Evolutionary conservation across 2,888 invertebrate species (phyloP).

Genomic region (Eretmocerus hayati): DNA sequence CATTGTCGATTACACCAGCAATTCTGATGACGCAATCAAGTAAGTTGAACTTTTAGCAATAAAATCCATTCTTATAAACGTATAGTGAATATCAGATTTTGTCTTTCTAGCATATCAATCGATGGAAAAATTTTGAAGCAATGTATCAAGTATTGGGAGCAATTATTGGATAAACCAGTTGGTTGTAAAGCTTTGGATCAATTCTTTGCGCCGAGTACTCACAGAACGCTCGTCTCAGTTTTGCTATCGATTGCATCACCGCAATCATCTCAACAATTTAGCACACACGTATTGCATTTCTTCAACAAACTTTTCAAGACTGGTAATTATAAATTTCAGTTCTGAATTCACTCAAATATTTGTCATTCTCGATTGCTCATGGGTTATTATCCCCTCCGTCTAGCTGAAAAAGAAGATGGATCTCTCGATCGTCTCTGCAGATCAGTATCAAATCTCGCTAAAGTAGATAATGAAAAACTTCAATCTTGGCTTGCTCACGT

Average conservation of each 20-base stretch:
- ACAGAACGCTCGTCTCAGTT: slow-evolving; percentile 67
- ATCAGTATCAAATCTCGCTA: slow-evolving; percentile 60
- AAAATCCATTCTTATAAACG: background rate
- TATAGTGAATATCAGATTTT: slow-evolving; percentile 1
- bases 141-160: slow-evolving; percentile 79
- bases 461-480: slow-evolving; percentile 57
- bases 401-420: slow-evolving; percentile 46
- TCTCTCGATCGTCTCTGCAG: slow-evolving; percentile 60
- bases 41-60: slow-evolving; percentile 21
- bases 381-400: too few species aligned
- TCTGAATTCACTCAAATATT: too few species aligned
- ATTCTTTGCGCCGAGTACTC: slow-evolving; percentile 65
- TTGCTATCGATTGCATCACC: slow-evolving; percentile 75
- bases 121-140: slow-evolving; percentile 60
- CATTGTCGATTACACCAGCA: slow-evolving; percentile 56
- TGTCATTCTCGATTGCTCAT: too few species aligned
- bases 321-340: slow-evolving; percentile 50
- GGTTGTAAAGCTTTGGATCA: slow-evolving; percentile 76
- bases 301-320: slow-evolving; percentile 67
- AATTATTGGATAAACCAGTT: slow-evolving; percentile 72
- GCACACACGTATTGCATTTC: slow-evolving; percentile 72
- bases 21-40: slow-evolving; percentile 38
- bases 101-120: slow-evolving; percentile 42
- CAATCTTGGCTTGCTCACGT: slow-evolving; percentile 62
- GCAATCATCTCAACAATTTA: slow-evolving; percentile 62